Evolutionary conservation across 2,113 vertebrate genomes (phyloP).

Genomic region (chimpanzee (Pan troglodytes)): NHGRI_mPanTro3-v2.1_pri NC_072404.2:82325001-82325500

Average conservation of each 20-base stretch:
- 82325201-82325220: neutral
- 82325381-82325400: neutral
- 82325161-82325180: rapidly evolving
- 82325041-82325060: slow-evolving; percentile 97
- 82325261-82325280: rapidly evolving
- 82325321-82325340: neutral
- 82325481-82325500: neutral
- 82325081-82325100: rapidly evolving
- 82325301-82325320: neutral
- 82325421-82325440: neutral
- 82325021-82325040: slow-evolving; percentile 92
- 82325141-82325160: rapidly evolving
- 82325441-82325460: neutral
- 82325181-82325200: rapidly evolving
- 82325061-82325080: rapidly evolving
- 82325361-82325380: neutral
- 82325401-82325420: neutral
- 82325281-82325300: neutral
- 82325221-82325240: neutral
- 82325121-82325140: neutral
- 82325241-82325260: neutral
- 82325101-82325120: neutral
- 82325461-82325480: neutral
- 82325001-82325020: slow-evolving; percentile 88
- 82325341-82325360: too few species aligned